Percentiles rank a stretch among this genome's conserved stretches.
Conservation (phyloP, 1,140 invertebrate species). For the Drosophila tristis region DNA sequence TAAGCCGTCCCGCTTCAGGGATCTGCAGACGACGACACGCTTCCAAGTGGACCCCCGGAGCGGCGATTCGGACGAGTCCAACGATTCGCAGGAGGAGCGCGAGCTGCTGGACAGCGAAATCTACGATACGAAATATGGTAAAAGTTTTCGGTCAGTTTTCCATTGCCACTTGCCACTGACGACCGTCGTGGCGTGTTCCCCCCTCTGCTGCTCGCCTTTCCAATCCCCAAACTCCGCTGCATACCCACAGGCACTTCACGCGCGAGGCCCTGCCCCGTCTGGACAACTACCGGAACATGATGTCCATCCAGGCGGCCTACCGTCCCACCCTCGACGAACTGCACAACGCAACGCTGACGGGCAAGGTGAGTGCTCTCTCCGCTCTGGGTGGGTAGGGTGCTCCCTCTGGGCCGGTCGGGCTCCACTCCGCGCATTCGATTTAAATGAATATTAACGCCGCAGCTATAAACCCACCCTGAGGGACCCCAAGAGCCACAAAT, state of each 20-base stretch:
- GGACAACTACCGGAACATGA: slow-evolving; percentile 97
- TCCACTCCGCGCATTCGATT: not conserved
- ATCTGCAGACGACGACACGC: slow-evolving; percentile 86
- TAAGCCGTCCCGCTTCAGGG: slow-evolving; percentile 86
- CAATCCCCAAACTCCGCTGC: slow-evolving; percentile 9
- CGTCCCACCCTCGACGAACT: slow-evolving; percentile 96
- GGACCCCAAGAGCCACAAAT: slow-evolving; percentile 37
- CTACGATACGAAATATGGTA: slow-evolving; percentile 90
- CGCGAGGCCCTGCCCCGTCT: slow-evolving; percentile 95
- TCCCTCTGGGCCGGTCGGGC: not conserved
- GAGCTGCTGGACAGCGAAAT: slow-evolving; percentile 86
- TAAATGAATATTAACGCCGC: slow-evolving; percentile 43
- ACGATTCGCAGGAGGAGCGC: slow-evolving; percentile 85
- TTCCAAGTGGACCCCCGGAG: slow-evolving; percentile 85
- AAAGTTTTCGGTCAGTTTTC: slow-evolving; percentile 89
- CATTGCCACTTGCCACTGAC: slow-evolving; percentile 7
- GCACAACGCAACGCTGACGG: slow-evolving; percentile 92
- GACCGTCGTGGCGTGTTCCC: not conserved
- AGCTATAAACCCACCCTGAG: slow-evolving; percentile 25
- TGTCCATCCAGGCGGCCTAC: slow-evolving; percentile 95
- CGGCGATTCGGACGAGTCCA: slow-evolving; percentile 84
- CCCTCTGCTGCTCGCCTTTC: not conserved
- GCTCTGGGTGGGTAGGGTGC: too few species aligned
- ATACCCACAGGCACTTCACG: slow-evolving; percentile 90
- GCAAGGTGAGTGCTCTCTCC: slow-evolving; percentile 87